Percentiles rank a stretch among this genome's conserved stretches.
phyloP scores from a whole-genome alignment of 2,797 vertebrate genomes.

The Ctenochaetus hawaiiensis region DNA sequence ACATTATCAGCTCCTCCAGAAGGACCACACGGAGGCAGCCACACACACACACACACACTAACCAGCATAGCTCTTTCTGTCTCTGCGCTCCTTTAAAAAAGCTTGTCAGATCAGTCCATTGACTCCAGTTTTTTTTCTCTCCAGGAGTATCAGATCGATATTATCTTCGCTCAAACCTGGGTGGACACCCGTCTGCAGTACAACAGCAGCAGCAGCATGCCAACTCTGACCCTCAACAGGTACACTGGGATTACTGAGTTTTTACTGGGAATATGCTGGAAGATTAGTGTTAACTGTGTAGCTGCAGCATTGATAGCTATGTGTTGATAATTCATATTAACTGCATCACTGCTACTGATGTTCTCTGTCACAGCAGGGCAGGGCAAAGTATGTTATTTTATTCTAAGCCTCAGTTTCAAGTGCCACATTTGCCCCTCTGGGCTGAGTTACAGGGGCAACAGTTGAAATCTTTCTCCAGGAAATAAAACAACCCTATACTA shows the following conservation, averaged over 20 bases:
- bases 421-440: too few relatives aligned
- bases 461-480: too few relatives aligned
- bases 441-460: too few relatives aligned
- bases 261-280: not conserved
- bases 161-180: conserved; percentile 96
- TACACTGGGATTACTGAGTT: conserved; percentile 29
- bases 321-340: conserved; percentile 1
- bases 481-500: too few relatives aligned
- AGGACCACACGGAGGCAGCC: conserved; percentile 6
- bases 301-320: not conserved
- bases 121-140: conserved; percentile 48
- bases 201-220: conserved; percentile 95
- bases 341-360: not conserved
- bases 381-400: too few relatives aligned
- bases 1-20: conserved; percentile 35
- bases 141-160: conserved; percentile 97
- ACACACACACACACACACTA: conserved; percentile 10
- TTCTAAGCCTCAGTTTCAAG: too few relatives aligned
- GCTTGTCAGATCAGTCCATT: conserved; percentile 45
- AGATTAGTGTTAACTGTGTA: not conserved
- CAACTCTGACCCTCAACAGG: conserved; percentile 89
- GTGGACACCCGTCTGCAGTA: conserved; percentile 93
- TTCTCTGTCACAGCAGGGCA: too few relatives aligned
- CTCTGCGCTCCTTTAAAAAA: conserved; percentile 3
- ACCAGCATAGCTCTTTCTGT: conserved; percentile 22